Evolutionary conservation across 2,113 vertebrate species (phyloP).

Genomic region (Crotalus tigris): DNA sequence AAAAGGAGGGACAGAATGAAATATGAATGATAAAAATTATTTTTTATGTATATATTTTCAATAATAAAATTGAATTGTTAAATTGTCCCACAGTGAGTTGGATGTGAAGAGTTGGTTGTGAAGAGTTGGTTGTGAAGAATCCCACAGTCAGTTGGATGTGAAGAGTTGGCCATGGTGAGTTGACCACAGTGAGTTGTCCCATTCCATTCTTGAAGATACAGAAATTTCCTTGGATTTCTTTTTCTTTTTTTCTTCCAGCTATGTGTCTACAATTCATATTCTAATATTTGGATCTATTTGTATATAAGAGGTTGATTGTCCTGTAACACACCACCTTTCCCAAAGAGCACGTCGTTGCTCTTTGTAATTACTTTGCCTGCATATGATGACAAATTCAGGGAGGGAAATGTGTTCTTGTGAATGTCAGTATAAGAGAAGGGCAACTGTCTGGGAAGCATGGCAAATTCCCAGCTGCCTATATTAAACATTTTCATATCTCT

Average conservation of each 20-base stretch:
- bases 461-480: background rate
- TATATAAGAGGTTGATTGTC: background rate
- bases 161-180: background rate
- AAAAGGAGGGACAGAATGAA: background rate
- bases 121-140: too few species aligned
- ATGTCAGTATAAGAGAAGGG: constrained; percentile 15
- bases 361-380: constrained; percentile 24
- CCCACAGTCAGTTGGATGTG: background rate
- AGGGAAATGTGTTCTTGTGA: constrained; percentile 21
- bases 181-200: background rate
- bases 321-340: background rate
- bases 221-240: background rate
- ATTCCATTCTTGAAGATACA: background rate
- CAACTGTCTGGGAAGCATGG: background rate
- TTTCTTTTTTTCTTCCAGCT: background rate
- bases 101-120: background rate
- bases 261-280: background rate
- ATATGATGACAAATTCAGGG: constrained; percentile 9
- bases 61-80: background rate
- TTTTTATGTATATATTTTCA: too few species aligned
- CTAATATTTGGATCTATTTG: background rate
- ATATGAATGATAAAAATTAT: background rate
- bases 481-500: background rate
- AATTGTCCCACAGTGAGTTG: background rate
- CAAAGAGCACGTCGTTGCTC: constrained; percentile 6